Conservation (phyloP, 2,113 vertebrate genomes). For the Archocentrus centrarchus region DNA sequence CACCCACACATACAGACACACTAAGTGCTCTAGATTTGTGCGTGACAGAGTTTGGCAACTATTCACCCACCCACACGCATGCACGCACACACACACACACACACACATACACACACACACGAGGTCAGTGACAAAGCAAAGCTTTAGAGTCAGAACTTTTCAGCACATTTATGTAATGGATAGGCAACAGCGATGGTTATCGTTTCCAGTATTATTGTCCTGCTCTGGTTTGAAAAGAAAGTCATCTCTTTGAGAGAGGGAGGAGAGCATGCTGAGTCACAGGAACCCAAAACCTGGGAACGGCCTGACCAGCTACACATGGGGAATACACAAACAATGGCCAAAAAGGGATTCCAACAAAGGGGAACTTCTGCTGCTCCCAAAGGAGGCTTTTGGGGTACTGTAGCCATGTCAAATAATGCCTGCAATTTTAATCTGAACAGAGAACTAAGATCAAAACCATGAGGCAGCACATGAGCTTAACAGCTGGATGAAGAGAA, state of each 20-base stretch:
- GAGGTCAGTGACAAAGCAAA: conserved; percentile 49
- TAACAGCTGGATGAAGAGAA: conserved; percentile 56
- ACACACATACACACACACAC: conserved; percentile 23
- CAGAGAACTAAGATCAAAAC: conserved; percentile 66
- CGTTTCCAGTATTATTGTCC: conserved; percentile 72
- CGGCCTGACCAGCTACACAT: conserved; percentile 72
- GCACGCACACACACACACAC: conserved; percentile 19
- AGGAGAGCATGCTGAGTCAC: conserved; percentile 81
- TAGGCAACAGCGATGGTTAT: conserved; percentile 73
- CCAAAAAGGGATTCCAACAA: conserved; percentile 78
- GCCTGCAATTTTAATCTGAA: conserved; percentile 72
- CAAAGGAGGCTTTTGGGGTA: conserved; percentile 72
- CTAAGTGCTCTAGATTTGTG: background rate
- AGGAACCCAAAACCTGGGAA: conserved; percentile 86
- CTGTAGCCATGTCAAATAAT: conserved; percentile 77
- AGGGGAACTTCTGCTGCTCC: conserved; percentile 73
- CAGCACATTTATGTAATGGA: conserved; percentile 74
- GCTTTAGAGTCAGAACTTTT: conserved; percentile 63
- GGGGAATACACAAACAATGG: conserved; percentile 81
- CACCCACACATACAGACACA: background rate
- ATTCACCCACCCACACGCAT: conserved; percentile 24
- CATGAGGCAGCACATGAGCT: conserved; percentile 62
- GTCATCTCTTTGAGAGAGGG: conserved; percentile 71
- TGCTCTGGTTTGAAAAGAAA: conserved; percentile 69
- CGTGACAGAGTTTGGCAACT: conserved; percentile 24